Evolutionary conservation across 2,113 vertebrate genomes (phyloP).

Genomic region (Cathartes aura): DNA sequence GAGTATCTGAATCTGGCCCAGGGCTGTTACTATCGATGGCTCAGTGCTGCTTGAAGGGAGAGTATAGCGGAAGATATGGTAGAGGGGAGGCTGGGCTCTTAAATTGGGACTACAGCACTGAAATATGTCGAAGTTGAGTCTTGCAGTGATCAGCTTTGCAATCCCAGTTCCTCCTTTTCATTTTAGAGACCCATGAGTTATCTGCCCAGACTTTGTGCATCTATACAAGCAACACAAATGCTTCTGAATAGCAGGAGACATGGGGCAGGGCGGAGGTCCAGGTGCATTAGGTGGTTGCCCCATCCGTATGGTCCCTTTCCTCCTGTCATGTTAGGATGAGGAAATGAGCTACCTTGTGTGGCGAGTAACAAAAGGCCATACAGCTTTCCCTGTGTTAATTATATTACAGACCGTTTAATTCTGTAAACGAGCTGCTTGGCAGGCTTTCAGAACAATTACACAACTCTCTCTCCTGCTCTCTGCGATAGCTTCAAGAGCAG

Average conservation of each 20-base stretch:
- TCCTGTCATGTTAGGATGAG: not conserved
- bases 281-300: not conserved
- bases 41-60: not conserved
- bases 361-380: not conserved
- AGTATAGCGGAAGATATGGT: not conserved
- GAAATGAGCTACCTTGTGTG: not conserved
- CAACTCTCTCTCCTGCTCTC: not conserved
- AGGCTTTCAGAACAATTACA: slow-evolving; percentile 12
- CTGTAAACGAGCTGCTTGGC: not conserved
- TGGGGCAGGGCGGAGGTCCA: not conserved
- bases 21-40: not conserved
- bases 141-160: not conserved
- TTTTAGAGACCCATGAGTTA: not conserved
- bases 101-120: fast-evolving
- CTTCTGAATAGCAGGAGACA: not conserved
- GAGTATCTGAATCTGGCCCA: not conserved
- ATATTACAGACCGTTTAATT: not conserved
- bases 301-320: not conserved
- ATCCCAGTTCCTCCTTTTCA: not conserved
- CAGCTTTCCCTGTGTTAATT: not conserved
- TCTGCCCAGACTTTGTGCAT: not conserved
- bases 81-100: not conserved
- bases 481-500: fast-evolving
- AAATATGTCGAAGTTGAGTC: not conserved
- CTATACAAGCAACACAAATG: not conserved